Conservation (phyloP, 1,140 invertebrate genomes). For the Anthonomus grandis region DNA sequence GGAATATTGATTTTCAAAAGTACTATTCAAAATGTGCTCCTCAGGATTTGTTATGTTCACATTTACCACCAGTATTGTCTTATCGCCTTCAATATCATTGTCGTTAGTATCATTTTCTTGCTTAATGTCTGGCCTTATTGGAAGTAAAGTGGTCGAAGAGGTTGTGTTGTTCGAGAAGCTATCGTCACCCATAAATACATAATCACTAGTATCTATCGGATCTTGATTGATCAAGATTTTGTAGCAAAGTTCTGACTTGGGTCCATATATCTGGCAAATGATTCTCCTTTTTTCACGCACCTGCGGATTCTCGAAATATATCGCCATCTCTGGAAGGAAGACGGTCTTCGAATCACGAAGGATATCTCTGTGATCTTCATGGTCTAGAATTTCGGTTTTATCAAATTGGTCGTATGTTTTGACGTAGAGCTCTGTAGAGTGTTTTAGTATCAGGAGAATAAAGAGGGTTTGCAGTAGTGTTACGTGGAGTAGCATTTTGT, state of each 20-base stretch:
- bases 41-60: background rate
- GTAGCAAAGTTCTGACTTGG: background rate
- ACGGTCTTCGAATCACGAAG: slow-evolving; percentile 27
- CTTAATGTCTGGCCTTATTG: slow-evolving; percentile 1
- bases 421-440: no score
- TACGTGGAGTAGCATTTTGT: no score
- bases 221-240: background rate
- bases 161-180: background rate
- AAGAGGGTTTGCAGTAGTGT: no score
- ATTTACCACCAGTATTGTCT: background rate
- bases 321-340: slow-evolving; percentile 20
- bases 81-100: background rate
- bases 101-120: slow-evolving; percentile 3
- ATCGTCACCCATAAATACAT: background rate
- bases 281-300: slow-evolving; percentile 1
- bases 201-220: background rate
- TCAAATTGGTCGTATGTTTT: slow-evolving; percentile 15
- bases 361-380: slow-evolving; percentile 27
- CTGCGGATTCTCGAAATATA: background rate
- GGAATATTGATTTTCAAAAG: background rate
- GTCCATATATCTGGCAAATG: slow-evolving; percentile 1
- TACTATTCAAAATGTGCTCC: background rate
- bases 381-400: slow-evolving; percentile 24
- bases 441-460: no score
- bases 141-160: background rate